Percentiles rank a stretch among this genome's conserved stretches.
These are phyloP conservation scores for Ciconia maguari DNA, from an alignment of 2,113 vertebrate genomes.

Conservation along the genomic window DNA sequence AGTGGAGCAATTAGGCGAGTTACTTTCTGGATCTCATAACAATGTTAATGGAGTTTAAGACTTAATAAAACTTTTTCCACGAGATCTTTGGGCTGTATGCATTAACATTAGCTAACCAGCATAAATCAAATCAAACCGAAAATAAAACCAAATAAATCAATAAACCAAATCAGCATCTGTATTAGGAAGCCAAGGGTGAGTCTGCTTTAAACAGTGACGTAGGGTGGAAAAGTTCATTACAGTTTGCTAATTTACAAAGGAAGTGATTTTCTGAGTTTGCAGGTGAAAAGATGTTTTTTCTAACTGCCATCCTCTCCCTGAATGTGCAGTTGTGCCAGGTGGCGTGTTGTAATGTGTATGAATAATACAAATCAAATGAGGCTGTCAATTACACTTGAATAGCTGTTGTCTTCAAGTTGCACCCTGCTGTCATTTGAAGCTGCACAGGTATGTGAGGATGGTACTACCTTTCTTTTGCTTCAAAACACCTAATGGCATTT, in stretches of 20 bases:
- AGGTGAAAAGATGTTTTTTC: background rate
- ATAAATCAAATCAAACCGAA: background rate
- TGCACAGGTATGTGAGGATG: background rate
- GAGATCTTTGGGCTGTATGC: background rate
- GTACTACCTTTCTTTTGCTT: background rate
- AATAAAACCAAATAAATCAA: background rate
- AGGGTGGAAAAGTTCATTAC: background rate
- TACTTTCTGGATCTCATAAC: background rate
- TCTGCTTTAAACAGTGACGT: background rate
- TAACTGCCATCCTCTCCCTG: background rate
- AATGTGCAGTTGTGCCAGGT: background rate
- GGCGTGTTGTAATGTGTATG: background rate
- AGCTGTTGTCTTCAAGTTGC: background rate
- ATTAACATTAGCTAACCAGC: background rate
- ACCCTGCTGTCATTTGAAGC: background rate
- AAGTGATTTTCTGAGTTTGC: background rate
- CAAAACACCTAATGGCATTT: background rate
- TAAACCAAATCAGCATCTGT: background rate
- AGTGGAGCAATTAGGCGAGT: background rate
- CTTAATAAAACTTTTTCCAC: background rate
- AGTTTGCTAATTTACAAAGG: background rate
- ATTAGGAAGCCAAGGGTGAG: background rate
- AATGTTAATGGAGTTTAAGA: background rate
- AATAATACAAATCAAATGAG: constrained; percentile 12
- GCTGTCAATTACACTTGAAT: background rate